Evolutionary conservation across 64 coral and sea anemone species (phyloP).

Genomic region (Actinia equina): DNA sequence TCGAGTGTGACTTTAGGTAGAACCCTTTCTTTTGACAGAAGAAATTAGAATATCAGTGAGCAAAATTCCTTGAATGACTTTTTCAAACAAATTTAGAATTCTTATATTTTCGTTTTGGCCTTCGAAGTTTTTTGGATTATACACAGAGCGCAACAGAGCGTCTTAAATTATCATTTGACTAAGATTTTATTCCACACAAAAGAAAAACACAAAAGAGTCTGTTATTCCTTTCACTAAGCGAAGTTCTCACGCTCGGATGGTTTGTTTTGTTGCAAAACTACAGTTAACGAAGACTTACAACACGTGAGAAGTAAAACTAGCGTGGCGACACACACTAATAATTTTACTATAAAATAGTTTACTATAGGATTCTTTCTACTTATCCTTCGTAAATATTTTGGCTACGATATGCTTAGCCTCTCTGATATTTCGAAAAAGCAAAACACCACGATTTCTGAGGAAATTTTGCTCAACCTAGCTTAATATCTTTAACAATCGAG

Average conservation of each 20-base stretch:
- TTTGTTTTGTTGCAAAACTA: background rate
- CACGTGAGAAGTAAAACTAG: background rate
- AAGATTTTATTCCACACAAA: background rate
- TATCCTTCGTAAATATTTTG: background rate
- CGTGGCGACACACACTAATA: background rate
- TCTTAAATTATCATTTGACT: background rate
- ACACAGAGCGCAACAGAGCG: background rate
- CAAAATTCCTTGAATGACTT: background rate
- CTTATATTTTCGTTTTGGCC: background rate
- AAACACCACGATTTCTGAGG: background rate
- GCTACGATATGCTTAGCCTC: background rate
- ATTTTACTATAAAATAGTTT: background rate
- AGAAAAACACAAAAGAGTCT: background rate
- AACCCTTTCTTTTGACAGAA: background rate
- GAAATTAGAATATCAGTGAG: background rate
- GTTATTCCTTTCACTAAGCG: background rate
- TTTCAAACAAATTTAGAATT: background rate
- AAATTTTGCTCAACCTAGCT: background rate
- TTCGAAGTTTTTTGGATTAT: background rate
- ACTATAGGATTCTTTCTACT: background rate
- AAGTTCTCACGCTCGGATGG: slow-evolving; percentile 2
- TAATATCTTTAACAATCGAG: background rate
- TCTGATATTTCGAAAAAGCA: background rate
- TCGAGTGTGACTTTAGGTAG: background rate
- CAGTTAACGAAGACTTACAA: background rate